Evolutionary conservation across 2,797 vertebrate species (phyloP).

Genomic region (Perdix hodgsoniae): DNA sequence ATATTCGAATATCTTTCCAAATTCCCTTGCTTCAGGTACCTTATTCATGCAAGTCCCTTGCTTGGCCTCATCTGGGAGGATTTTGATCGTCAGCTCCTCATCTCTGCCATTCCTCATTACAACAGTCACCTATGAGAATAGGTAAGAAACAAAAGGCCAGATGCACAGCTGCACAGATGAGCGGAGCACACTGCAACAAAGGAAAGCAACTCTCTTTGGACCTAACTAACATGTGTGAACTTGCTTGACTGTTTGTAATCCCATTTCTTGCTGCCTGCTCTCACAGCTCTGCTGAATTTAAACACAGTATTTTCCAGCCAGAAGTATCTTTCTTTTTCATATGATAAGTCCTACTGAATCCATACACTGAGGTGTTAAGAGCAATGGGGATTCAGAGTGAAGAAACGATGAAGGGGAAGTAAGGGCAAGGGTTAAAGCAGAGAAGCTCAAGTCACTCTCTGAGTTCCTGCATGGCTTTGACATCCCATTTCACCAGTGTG

Average conservation of each 20-base stretch:
- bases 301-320: not conserved
- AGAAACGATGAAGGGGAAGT: not conserved
- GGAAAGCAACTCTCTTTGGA: constrained; percentile 58
- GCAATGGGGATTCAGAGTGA: not conserved
- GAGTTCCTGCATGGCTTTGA: not conserved
- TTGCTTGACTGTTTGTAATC: constrained; percentile 53
- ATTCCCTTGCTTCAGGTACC: not conserved
- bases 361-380: not conserved
- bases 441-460: not conserved
- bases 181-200: constrained; percentile 33
- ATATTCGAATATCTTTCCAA: not conserved
- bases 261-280: constrained; percentile 9
- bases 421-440: not conserved
- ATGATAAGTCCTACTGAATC: not conserved
- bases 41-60: not conserved
- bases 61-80: not conserved
- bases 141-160: constrained; percentile 62
- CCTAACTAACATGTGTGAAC: constrained; percentile 41
- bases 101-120: constrained; percentile 46
- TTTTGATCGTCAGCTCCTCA: not conserved
- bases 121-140: constrained; percentile 65
- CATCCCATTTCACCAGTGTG: not conserved
- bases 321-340: not conserved
- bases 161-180: constrained; percentile 71
- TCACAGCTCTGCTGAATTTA: constrained; percentile 18